Evolutionary conservation across 2,888 invertebrate genomes (phyloP), one percentile per base, ranked within the genome.

Genomic region (Lasioglossum oenotherae): DNA sequence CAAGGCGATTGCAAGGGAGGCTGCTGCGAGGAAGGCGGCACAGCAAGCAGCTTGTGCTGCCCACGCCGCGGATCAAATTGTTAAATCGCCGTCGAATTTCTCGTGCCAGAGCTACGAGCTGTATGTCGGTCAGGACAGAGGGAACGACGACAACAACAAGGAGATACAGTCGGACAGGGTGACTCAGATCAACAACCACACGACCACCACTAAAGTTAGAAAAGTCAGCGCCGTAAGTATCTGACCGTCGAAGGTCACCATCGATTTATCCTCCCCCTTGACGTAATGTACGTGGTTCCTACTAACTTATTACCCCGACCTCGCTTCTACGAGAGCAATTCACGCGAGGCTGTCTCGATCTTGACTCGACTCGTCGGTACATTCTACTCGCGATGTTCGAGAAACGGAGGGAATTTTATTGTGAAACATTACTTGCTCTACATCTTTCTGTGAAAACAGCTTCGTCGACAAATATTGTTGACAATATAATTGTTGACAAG

Each of bases 41-140:
- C 96, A 95, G 74, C 92, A 93, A 10, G 94, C 93, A 1, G 94
- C 94, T 1, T 53, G 53, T 10, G 92, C 94, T 8, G 92, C 93
- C 23, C 93, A 91, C 6, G 94, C 93, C 46, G 96, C 96, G 67
- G 97, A 96, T 81, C 96, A 97, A 88, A 96, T 97, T 93, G 97
- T 98, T 90, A 98, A 98, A 95, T 98, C 98, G 81, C 98, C 98
- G 75, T 98, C 99, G 89, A 98, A 98, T 95, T 97, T 97, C 95
- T 99, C 99, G 87, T 98, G 98, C 95, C 98, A 98, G 95, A 98
- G 98, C 95, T 98, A 98, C 96, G 98, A 99, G 96, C 96, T 98
- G 92, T 98, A 98, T 96, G 98, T 98, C 91, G 98, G 97, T 93
- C 98, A 98, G 95, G 98, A 98, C 94, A 98, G 98, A 93, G 98